Percentiles rank a stretch among this genome's conserved stretches.
Evolutionary conservation across 2,797 vertebrate genomes (phyloP).

Genomic region (Microctenopoma stevenorrisi): DNA sequence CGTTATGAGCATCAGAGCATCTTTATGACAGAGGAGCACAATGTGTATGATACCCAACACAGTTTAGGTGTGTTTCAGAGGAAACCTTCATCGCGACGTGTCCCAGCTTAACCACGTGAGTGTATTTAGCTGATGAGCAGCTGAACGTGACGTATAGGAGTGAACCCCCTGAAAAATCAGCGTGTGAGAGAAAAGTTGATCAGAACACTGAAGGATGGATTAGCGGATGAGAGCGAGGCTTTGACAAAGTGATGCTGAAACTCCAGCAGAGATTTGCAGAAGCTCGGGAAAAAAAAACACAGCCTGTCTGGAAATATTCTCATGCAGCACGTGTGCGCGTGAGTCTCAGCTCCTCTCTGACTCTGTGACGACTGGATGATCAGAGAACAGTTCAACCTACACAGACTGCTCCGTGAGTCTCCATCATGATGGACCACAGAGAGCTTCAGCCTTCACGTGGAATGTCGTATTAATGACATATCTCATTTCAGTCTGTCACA

Average conservation of each 20-base stretch:
- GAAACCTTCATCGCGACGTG: not conserved
- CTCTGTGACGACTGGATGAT: not conserved
- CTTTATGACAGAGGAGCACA: slow-evolving; percentile 1
- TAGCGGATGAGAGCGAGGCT: slow-evolving; percentile 35
- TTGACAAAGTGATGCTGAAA: not conserved
- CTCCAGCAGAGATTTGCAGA: slow-evolving; percentile 28
- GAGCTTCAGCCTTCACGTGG: too few relatives aligned
- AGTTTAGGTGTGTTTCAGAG: not conserved
- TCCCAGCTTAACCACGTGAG: not conserved
- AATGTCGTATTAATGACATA: too few relatives aligned
- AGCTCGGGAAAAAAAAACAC: slow-evolving; percentile 3
- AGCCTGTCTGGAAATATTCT: slow-evolving; percentile 6
- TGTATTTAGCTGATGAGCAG: not conserved
- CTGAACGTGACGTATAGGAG: slow-evolving; percentile 1
- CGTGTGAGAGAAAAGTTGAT: slow-evolving; percentile 4
- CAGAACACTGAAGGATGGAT: slow-evolving; percentile 27
- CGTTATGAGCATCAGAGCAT: slow-evolving; percentile 27
- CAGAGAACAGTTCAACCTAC: not conserved
- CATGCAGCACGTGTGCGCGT: not conserved
- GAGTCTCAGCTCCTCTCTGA: not conserved
- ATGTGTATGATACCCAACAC: not conserved
- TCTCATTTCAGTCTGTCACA: too few relatives aligned
- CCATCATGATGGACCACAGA: too few relatives aligned
- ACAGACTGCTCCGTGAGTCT: not conserved
- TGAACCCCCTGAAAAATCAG: not conserved